Conservation (phyloP, 1,140 invertebrate species). For the Drosophila triauraria region DNA sequence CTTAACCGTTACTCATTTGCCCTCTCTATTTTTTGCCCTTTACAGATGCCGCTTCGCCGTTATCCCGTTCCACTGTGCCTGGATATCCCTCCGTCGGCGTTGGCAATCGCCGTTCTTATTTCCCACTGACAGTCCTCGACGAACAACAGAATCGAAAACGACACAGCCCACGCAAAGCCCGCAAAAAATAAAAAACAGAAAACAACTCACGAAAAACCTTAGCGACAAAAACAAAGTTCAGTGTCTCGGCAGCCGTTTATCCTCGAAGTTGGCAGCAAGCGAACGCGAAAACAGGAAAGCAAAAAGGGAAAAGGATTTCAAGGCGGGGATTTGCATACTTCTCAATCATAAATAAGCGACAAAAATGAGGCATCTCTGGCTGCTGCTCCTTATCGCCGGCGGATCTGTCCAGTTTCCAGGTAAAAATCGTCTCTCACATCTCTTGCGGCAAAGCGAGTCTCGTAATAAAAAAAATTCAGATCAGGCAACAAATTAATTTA, state of each 20-base stretch:
- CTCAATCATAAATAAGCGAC: conserved; percentile 29
- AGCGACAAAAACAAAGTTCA: conserved; percentile 67
- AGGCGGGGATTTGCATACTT: conserved; percentile 26
- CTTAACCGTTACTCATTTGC: background rate
- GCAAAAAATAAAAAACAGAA: conserved; percentile 3
- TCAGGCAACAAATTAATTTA: conserved; percentile 45
- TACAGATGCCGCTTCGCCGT: background rate
- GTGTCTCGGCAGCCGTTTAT: conserved; percentile 57
- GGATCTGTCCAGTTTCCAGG: conserved; percentile 62
- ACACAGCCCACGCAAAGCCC: conserved; percentile 42
- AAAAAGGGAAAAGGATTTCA: conserved; percentile 54
- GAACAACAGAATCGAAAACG: conserved; percentile 46
- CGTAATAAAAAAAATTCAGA: background rate
- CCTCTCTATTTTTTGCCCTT: background rate
- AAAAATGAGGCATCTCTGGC: conserved; percentile 59
- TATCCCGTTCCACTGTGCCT: conserved; percentile 23
- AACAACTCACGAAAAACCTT: conserved; percentile 21
- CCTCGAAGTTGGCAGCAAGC: conserved; percentile 32
- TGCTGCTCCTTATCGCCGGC: conserved; percentile 56
- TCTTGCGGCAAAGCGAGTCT: conserved; percentile 27
- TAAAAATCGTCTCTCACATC: conserved; percentile 41
- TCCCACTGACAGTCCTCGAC: conserved; percentile 37
- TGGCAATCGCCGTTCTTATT: conserved; percentile 30
- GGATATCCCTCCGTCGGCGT: conserved; percentile 36
- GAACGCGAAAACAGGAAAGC: conserved; percentile 51